These are phyloP conservation scores for Poeciliopsis presidionis DNA, from an alignment of 2,797 vertebrate genomes.

Conservation along the genomic window DNA sequence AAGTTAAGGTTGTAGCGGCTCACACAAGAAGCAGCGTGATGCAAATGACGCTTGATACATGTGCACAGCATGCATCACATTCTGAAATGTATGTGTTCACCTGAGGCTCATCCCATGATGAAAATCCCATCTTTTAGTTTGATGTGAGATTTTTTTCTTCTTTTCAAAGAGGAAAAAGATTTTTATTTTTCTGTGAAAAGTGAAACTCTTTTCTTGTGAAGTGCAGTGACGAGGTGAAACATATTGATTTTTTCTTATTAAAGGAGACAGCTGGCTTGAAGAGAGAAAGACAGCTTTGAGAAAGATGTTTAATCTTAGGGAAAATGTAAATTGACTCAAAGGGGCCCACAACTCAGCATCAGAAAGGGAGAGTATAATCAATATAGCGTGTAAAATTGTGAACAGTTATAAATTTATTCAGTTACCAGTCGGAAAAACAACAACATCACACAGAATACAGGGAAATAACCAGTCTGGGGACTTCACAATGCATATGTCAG, in stretches of 20 bases:
- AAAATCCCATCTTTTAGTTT: conserved; percentile 15
- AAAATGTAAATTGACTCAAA: conserved; percentile 29
- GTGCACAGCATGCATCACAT: conserved; percentile 11
- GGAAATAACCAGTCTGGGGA: conserved; percentile 6
- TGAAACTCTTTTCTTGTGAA: conserved; percentile 12
- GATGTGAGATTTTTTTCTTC: conserved; percentile 7
- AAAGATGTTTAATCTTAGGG: conserved; percentile 23
- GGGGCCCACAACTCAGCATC: background rate
- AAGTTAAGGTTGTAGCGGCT: background rate
- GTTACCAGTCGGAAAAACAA: conserved; percentile 1
- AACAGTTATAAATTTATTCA: background rate
- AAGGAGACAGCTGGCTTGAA: conserved; percentile 22
- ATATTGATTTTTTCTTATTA: conserved; percentile 23
- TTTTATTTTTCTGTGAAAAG: conserved; percentile 2
- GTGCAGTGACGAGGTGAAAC: conserved; percentile 29
- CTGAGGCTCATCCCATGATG: conserved; percentile 38
- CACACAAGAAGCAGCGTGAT: conserved; percentile 51
- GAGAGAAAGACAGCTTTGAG: conserved; percentile 8
- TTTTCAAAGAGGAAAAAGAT: conserved; percentile 12
- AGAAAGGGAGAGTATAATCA: background rate
- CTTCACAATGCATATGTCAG: background rate
- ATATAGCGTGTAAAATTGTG: background rate
- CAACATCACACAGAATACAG: background rate
- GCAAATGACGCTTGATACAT: conserved; percentile 29
- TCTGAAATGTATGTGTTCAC: conserved; percentile 29